Evolutionary conservation across 2,888 invertebrate species (phyloP).

Genomic region (Drosophila stalkeri): DNA sequence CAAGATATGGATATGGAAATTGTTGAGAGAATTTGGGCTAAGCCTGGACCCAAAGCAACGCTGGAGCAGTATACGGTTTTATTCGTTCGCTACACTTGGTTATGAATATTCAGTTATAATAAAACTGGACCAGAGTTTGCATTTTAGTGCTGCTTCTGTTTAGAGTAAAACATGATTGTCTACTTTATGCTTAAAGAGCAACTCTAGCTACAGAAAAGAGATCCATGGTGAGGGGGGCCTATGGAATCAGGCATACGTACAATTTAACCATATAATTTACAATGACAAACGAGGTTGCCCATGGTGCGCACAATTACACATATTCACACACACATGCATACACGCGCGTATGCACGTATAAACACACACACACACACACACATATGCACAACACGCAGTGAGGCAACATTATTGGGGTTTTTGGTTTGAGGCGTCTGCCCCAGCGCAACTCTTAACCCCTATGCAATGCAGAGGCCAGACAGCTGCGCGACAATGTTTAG

Average conservation of each 20-base stretch:
- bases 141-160: not conserved
- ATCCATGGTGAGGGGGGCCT: not conserved
- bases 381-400: conserved; percentile 37
- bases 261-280: conserved; percentile 80
- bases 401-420: conserved; percentile 15
- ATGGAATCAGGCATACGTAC: conserved; percentile 50
- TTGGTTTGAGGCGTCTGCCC: conserved; percentile 6
- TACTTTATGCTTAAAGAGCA: conserved; percentile 25
- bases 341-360: conserved; percentile 22
- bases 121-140: conserved; percentile 32
- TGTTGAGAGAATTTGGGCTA: conserved; percentile 41
- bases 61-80: conserved; percentile 27
- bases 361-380: conserved; percentile 30
- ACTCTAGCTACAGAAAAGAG: conserved; percentile 5
- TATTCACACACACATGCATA: conserved; percentile 35
- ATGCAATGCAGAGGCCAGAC: conserved; percentile 37
- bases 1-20: conserved; percentile 70
- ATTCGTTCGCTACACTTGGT: conserved; percentile 21
- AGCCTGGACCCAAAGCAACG: conserved; percentile 27
- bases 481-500: conserved; percentile 56
- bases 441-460: conserved; percentile 3
- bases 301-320: conserved; percentile 72
- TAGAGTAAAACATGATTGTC: conserved; percentile 13
- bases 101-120: conserved; percentile 60
- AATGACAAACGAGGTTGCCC: conserved; percentile 74